Evolutionary conservation across 2,888 invertebrate species (phyloP), one percentile per base, ranked within the genome.

Genomic region (Heteromurus nitidus): DNA sequence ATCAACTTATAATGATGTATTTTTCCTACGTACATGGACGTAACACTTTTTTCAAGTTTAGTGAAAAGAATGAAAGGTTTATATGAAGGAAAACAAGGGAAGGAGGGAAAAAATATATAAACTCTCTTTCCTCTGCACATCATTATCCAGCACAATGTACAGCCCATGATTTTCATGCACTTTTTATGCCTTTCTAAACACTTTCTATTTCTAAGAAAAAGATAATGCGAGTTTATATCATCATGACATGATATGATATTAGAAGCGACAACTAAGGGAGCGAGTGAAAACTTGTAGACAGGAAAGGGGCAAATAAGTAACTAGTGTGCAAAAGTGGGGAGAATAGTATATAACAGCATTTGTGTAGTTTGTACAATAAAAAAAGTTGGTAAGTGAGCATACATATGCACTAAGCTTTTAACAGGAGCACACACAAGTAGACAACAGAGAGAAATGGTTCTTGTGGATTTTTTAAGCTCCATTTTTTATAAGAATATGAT

Each of bases 221-320:
- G 73, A 73, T 73, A 73, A 73, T 73, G 73, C 58, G 73, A 62
- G 60, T 73, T 73, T 73, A 62, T 73, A 73, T 62, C 58, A 73
- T 73, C 44, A 30, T 73, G 73, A 73, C 73, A 73, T 50, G 73
- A 62, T 73, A 73, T 62, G 62, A 73, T 73, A 73, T 73, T 73
- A 73, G 62, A 73, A 62, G 73, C 62, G 73, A 73, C 73, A 73
- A 73, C 58, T 47, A 60, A 36, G 62, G 47, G 50, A 72, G 22
- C 47, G 47, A 62, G 73, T 73, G 73, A 62, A 62, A 36, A 73
- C 47, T 73, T 44, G 62, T 26, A 73, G 73, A 73, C 73, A 73
- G 62, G 28, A 44, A 47, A 50, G 64, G 73, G 73, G 30, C 26
- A 62, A 73, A 72, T 44, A 47, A 62, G 60, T 42, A 62, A 73